Evolutionary conservation across 2,888 invertebrate species (phyloP).

Genomic region (Hymenopus coronatus): DNA sequence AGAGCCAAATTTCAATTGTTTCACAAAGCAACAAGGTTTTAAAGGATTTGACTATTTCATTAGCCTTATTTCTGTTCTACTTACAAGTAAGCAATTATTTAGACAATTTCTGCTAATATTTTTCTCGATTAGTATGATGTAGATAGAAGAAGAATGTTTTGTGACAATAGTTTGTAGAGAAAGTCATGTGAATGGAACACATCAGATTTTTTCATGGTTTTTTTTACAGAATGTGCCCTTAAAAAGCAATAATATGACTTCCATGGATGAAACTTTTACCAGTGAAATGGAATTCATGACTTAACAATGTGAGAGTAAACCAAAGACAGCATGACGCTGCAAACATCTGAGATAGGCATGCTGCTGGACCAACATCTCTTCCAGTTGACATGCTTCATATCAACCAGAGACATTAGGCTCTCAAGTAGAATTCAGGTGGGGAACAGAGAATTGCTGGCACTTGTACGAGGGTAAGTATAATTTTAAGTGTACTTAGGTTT

Average conservation of each 20-base stretch:
- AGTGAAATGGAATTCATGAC: background rate
- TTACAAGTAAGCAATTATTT: too few species aligned
- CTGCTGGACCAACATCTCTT: conserved; percentile 20
- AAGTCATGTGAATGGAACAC: too few species aligned
- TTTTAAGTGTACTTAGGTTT: background rate
- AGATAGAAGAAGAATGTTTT: too few species aligned
- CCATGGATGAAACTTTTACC: background rate
- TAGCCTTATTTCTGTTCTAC: too few species aligned
- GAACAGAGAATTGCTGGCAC: conserved; percentile 27
- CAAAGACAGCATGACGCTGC: background rate
- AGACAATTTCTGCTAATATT: too few species aligned
- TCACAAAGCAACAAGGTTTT: too few species aligned
- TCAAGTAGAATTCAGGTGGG: conserved; percentile 26
- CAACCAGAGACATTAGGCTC: conserved; percentile 25
- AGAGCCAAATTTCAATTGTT: too few species aligned
- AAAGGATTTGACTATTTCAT: too few species aligned
- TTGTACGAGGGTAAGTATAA: conserved; percentile 26
- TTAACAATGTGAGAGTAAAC: background rate
- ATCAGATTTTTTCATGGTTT: background rate
- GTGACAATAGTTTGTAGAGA: too few species aligned
- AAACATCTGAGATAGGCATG: background rate
- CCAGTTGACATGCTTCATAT: conserved; percentile 26
- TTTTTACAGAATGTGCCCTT: background rate
- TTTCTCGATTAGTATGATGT: too few species aligned
- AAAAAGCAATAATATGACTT: background rate